These are phyloP conservation scores for Lindbergichthys nudifrons DNA, from an alignment of 2,797 vertebrate genomes.

Conservation along the genomic window DNA sequence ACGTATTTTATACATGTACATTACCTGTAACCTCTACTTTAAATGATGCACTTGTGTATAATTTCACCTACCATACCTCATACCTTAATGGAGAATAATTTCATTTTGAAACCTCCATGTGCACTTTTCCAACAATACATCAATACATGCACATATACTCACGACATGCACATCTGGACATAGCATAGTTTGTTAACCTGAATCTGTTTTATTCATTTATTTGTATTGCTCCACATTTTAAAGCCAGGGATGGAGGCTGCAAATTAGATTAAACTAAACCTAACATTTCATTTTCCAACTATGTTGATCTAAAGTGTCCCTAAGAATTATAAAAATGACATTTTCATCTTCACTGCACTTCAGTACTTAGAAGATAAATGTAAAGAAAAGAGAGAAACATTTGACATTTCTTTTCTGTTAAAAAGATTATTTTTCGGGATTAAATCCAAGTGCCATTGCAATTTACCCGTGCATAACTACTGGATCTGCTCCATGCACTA, in stretches of 20 bases:
- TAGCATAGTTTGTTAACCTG: not conserved
- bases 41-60: not conserved
- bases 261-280: not conserved
- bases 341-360: not conserved
- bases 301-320: not conserved
- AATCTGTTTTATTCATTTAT: not conserved
- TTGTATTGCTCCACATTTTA: not conserved
- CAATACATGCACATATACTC: not conserved
- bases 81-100: not conserved
- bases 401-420: conserved; percentile 21
- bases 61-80: not conserved
- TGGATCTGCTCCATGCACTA: conserved; percentile 37
- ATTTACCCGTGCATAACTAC: conserved; percentile 31
- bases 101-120: not conserved
- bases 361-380: not conserved
- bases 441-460: conserved; percentile 48
- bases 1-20: conserved; percentile 9
- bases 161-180: not conserved
- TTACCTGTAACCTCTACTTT: conserved; percentile 24
- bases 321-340: not conserved
- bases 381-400: conserved; percentile 9
- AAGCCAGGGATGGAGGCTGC: not conserved
- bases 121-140: not conserved
- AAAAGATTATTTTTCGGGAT: conserved; percentile 30
- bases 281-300: not conserved